phyloP scores from a whole-genome alignment of 2,888 invertebrate species.

The Euzophera pinguis region DNA sequence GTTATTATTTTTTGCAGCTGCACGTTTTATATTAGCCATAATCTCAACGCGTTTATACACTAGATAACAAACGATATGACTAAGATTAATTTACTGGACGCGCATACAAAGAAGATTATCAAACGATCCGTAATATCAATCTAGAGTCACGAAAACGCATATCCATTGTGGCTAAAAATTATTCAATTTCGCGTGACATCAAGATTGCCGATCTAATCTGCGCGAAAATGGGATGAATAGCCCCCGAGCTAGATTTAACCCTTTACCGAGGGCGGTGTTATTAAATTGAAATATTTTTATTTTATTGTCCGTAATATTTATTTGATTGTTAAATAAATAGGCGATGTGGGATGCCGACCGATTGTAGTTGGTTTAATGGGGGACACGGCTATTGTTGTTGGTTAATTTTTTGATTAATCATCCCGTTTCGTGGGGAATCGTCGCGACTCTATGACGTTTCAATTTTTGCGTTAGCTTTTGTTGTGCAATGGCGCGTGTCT shows the following conservation, averaged over 20 bases:
- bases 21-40: background rate
- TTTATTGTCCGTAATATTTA: slow-evolving; percentile 79
- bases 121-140: slow-evolving; percentile 36
- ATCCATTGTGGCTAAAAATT: slow-evolving; percentile 53
- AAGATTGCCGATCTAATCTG: slow-evolving; percentile 64
- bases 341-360: slow-evolving; percentile 71
- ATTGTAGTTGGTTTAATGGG: slow-evolving; percentile 69
- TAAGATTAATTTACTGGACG: slow-evolving; percentile 35
- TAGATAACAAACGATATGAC: slow-evolving; percentile 24
- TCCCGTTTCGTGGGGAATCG: slow-evolving; percentile 55
- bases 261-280: slow-evolving; percentile 66
- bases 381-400: slow-evolving; percentile 67
- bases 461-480: slow-evolving; percentile 36
- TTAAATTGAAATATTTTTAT: slow-evolving; percentile 78
- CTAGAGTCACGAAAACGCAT: slow-evolving; percentile 37
- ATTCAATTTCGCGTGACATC: slow-evolving; percentile 74
- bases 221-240: slow-evolving; percentile 52
- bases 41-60: slow-evolving; percentile 7
- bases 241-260: slow-evolving; percentile 58
- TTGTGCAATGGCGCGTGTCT: slow-evolving; percentile 28
- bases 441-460: slow-evolving; percentile 59
- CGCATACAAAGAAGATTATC: slow-evolving; percentile 23
- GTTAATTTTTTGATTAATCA: slow-evolving; percentile 81
- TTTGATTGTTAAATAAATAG: slow-evolving; percentile 79
- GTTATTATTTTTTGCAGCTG: background rate